Conservation (phyloP, 2,113 vertebrate genomes). For the Sturnira hondurensis region DNA sequence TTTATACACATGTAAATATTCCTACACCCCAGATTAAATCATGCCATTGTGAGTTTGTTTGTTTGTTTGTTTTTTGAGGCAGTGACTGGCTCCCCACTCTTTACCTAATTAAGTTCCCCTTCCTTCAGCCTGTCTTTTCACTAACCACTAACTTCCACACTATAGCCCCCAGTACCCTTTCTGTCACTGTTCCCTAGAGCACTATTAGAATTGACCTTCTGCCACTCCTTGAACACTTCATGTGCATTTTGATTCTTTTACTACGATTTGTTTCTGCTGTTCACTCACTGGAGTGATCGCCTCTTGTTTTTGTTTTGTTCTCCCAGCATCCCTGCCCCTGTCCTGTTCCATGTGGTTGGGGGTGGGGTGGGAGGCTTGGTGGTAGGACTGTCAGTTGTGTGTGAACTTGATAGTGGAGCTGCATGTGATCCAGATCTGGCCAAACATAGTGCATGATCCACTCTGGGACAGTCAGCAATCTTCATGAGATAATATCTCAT, state of each 20-base stretch:
- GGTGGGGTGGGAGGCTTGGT: not conserved
- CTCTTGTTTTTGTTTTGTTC: not conserved
- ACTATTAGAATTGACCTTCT: not conserved
- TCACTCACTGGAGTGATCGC: not conserved
- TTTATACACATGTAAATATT: not conserved
- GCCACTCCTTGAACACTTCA: not conserved
- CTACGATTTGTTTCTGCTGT: not conserved
- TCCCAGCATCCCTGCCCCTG: not conserved
- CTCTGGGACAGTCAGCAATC: not conserved
- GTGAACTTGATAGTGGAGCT: not conserved
- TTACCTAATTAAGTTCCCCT: not conserved
- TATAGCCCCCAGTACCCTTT: not conserved
- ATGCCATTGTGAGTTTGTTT: not conserved
- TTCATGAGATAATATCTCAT: not conserved
- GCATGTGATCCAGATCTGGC: not conserved
- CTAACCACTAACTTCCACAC: not conserved
- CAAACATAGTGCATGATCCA: not conserved
- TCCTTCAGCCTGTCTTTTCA: not conserved
- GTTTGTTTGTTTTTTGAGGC: not conserved
- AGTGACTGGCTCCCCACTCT: not conserved
- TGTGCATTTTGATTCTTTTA: not conserved
- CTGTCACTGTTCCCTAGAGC: not conserved
- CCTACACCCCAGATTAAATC: not conserved
- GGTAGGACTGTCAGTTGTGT: not conserved
- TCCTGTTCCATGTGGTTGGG: not conserved